Evolutionary conservation across 2,797 vertebrate genomes (phyloP).

Genomic region (Hozukius guyotensis): DNA sequence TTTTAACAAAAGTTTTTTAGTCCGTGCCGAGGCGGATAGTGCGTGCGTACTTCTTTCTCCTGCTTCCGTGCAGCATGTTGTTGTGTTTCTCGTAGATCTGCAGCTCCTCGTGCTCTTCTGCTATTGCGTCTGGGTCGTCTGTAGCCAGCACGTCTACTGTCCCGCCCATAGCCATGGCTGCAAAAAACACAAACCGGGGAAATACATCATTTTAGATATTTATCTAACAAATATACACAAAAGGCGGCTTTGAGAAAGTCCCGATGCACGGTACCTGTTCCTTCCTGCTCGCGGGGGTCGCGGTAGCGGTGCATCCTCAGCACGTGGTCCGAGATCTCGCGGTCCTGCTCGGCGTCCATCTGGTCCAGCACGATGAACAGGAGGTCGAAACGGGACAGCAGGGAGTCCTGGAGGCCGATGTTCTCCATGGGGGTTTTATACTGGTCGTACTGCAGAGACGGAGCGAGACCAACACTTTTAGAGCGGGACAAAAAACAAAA

Average conservation of each 20-base stretch:
- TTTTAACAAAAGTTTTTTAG: neutral
- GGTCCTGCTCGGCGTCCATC: conserved; percentile 96
- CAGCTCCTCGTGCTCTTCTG: conserved; percentile 90
- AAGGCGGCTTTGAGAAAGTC: rapidly evolving
- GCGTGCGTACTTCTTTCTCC: conserved; percentile 84
- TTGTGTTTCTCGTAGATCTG: conserved; percentile 97
- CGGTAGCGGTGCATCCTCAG: conserved; percentile 96
- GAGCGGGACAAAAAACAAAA: no score
- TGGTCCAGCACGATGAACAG: conserved; percentile 98
- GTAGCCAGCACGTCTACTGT: conserved; percentile 92
- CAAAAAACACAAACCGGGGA: neutral
- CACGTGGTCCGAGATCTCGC: conserved; percentile 95
- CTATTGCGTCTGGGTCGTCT: conserved; percentile 85
- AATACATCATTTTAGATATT: rapidly evolving
- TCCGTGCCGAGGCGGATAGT: neutral
- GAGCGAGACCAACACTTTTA: neutral
- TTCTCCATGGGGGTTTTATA: conserved; percentile 99
- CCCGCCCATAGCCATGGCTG: conserved; percentile 92
- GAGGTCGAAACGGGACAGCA: conserved; percentile 96
- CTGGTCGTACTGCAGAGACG: conserved; percentile 89
- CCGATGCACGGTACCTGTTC: conserved; percentile 69
- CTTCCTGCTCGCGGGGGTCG: conserved; percentile 92
- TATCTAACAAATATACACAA: neutral
- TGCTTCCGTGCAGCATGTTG: conserved; percentile 90
- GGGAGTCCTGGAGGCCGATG: conserved; percentile 97